phyloP scores from a whole-genome alignment of 2,113 vertebrate genomes.

The Centrocercus urophasianus region DNA sequence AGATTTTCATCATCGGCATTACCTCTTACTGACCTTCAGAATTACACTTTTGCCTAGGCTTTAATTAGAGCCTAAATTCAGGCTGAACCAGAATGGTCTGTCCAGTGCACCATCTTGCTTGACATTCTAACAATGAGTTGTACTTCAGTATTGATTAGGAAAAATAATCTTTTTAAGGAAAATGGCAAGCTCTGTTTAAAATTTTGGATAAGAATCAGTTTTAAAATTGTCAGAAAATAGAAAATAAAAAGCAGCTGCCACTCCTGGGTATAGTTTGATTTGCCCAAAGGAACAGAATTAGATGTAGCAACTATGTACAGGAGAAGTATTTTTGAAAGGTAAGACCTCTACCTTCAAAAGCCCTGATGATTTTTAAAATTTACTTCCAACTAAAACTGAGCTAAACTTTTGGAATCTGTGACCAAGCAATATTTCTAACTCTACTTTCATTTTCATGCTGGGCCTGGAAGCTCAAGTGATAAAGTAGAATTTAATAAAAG shows the following conservation, averaged over 20 bases:
- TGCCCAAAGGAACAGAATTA: neutral
- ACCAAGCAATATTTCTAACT: conserved; percentile 21
- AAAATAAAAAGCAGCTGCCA: neutral
- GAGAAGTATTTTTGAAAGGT: neutral
- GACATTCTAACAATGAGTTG: neutral
- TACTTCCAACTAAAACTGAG: conserved; percentile 28
- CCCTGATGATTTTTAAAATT: neutral
- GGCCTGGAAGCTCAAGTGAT: conserved; percentile 18
- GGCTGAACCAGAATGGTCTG: neutral
- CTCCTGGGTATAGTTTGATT: neutral
- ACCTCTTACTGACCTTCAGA: neutral
- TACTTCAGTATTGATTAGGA: neutral
- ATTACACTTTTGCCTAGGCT: neutral
- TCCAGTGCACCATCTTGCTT: neutral
- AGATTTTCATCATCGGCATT: neutral
- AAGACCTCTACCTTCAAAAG: neutral
- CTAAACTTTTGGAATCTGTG: conserved; percentile 8
- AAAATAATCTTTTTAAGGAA: neutral
- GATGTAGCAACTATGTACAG: neutral
- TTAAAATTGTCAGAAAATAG: neutral
- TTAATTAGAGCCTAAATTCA: neutral
- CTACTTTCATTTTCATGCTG: conserved; percentile 36
- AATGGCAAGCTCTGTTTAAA: neutral
- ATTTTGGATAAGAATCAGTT: neutral
- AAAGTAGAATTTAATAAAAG: conserved; percentile 45